Percentiles rank a stretch among this genome's conserved stretches.
phyloP scores from a whole-genome alignment of 92 coral and sea anemone genomes.

The Parazoanthus swiftii region DNA sequence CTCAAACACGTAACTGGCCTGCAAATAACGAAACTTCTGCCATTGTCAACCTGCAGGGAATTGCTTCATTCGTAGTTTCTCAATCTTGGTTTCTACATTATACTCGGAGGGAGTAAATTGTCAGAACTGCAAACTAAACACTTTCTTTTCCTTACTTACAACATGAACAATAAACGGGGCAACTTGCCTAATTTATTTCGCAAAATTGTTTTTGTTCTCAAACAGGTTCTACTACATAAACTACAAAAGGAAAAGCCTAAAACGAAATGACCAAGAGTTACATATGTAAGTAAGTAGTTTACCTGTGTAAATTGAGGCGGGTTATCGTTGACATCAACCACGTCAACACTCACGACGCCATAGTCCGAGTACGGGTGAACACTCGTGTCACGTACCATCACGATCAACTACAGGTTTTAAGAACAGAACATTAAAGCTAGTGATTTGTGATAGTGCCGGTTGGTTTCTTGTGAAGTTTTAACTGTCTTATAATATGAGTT shows the following conservation, averaged over 20 bases:
- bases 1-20: conserved; percentile 21
- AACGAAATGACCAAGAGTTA: background rate
- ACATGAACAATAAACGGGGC: too few species aligned
- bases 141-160: too few species aligned
- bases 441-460: too few species aligned
- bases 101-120: background rate
- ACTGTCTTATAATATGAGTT: too few species aligned
- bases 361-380: conserved; percentile 43
- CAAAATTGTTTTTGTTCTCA: too few species aligned
- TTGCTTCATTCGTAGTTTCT: too few species aligned
- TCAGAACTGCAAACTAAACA: background rate
- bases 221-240: too few species aligned
- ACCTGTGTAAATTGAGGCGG: conserved; percentile 54
- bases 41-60: background rate
- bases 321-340: conserved; percentile 62
- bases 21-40: background rate
- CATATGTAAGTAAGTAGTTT: background rate
- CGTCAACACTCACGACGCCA: conserved; percentile 40
- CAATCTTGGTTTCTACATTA: background rate
- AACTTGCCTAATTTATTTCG: too few species aligned
- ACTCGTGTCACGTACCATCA: conserved; percentile 33
- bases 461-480: too few species aligned
- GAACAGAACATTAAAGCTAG: too few species aligned
- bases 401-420: conserved; percentile 35
- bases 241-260: too few species aligned